Evolutionary conservation across 2,113 vertebrate species (phyloP).

Genomic region (Polypterus bichir): DNA sequence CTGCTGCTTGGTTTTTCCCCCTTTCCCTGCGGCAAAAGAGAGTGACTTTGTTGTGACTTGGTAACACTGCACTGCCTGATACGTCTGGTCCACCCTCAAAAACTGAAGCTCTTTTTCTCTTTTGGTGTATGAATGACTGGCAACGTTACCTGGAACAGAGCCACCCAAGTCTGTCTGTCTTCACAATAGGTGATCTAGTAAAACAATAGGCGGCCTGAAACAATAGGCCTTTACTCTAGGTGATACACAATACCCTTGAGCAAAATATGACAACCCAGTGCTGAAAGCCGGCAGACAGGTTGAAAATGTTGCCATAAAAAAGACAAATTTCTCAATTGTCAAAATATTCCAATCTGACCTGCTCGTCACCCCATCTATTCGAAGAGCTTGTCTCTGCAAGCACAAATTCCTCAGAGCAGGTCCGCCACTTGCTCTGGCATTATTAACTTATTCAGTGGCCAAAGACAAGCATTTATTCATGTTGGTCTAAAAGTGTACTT

Average conservation of each 20-base stretch:
- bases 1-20: background rate
- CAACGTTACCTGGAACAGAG: conserved; percentile 36
- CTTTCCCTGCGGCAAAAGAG: conserved; percentile 1
- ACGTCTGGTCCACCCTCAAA: background rate
- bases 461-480: background rate
- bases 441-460: background rate
- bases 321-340: conserved; percentile 24
- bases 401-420: conserved; percentile 29
- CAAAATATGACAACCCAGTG: conserved; percentile 4
- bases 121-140: conserved; percentile 30
- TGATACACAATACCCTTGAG: conserved; percentile 46
- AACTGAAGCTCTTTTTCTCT: background rate
- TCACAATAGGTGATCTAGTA: conserved; percentile 52
- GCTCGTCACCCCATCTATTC: conserved; percentile 17
- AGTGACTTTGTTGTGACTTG: conserved; percentile 2
- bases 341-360: conserved; percentile 12
- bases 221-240: conserved; percentile 39
- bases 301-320: conserved; percentile 24
- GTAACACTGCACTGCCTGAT: conserved; percentile 2
- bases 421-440: background rate
- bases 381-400: conserved; percentile 40
- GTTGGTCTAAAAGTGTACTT: background rate
- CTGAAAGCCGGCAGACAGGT: conserved; percentile 32
- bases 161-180: conserved; percentile 42
- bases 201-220: conserved; percentile 55